Evolutionary conservation across 1,140 invertebrate species (phyloP), one percentile per base, ranked within the genome.

Genomic region (Microplitis demolitor): DNA sequence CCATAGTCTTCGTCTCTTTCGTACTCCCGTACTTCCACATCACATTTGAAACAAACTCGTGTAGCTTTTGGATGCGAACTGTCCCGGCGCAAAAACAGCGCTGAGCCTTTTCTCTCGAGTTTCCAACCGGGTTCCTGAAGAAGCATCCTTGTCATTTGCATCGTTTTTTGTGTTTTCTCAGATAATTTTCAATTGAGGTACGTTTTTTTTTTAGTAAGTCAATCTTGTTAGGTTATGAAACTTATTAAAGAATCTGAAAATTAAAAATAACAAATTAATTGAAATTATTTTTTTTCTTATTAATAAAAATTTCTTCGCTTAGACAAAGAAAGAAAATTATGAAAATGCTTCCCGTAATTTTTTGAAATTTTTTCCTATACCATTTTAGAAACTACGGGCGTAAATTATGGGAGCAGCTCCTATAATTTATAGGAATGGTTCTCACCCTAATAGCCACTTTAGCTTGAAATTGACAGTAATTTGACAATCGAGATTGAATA

Each of bases 81-180:
- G 74, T 87, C 83, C 4, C 88, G 78, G 16, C 87, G 75, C 74
- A 88, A 80, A 37, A 88, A 79, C 13, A 87, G 72, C 2, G 81
- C 85, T 51, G 86, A 87, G 24, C 85, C 88, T 11, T 88, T 86
- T 34, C 83, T 79, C 74, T 88, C 88, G 66, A 88, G 70, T 68
- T 86, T 87, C 88, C 88, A 88, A n/a, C 86, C 86, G 0, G 87
- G 88, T 53, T 86, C 85, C 34, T 87, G 85, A 14, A 81, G 68
- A 16, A 86, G 72, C 79, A 84, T 85, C 56, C 78, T 79, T 56
- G 80, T 79, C 84, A 86, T 85, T 60, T 76, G 75, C 72, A 76
- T 76, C 31, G 58, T 76, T 5, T 37, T 37, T 60, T 50, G 4
- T 31, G 16, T 56, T 45, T 53, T 8, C 2, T 64, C 45, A 13